A percentile compares a stretch with the other conserved stretches of the same genome.
phyloP scores from a whole-genome alignment of 2,113 vertebrate genomes.

The Ageneiosus marmoratus region DNA sequence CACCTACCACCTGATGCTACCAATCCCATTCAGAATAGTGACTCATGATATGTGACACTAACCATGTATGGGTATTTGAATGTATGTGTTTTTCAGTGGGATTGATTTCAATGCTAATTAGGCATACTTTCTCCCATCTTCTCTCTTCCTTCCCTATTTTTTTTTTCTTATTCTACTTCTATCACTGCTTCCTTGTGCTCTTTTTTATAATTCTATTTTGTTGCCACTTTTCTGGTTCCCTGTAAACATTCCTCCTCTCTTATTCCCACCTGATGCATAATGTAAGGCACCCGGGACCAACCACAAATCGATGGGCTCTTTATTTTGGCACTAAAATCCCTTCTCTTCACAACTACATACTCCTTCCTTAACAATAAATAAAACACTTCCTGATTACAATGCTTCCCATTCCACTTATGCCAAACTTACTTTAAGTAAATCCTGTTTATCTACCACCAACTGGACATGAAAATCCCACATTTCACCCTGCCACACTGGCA shows the following conservation, averaged over 20 bases:
- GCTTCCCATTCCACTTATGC: constrained; percentile 13
- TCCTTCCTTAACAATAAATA: constrained; percentile 21
- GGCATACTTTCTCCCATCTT: constrained; percentile 46
- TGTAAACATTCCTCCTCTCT: constrained; percentile 52
- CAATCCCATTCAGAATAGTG: not conserved
- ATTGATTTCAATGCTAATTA: constrained; percentile 50
- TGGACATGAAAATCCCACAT: constrained; percentile 41
- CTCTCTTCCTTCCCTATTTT: not conserved
- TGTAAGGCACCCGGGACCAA: constrained; percentile 49
- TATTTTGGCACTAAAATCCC: constrained; percentile 53
- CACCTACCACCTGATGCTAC: not conserved
- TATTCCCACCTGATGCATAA: constrained; percentile 58
- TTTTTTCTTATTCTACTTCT: constrained; percentile 6
- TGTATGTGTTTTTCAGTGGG: constrained; percentile 20
- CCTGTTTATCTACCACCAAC: constrained; percentile 29
- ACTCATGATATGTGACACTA: constrained; percentile 15
- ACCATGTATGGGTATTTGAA: not conserved
- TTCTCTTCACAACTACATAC: constrained; percentile 33
- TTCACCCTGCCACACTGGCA: constrained; percentile 31
- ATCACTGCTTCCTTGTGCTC: constrained; percentile 30
- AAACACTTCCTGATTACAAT: constrained; percentile 32
- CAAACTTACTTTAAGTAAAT: constrained; percentile 28
- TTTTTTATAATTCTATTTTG: constrained; percentile 54
- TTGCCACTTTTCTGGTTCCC: constrained; percentile 40
- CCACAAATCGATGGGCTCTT: constrained; percentile 47